These are phyloP conservation scores for Chiroxiphia lanceolata DNA, from an alignment of 2,797 vertebrate species.

Conservation along the genomic window DNA sequence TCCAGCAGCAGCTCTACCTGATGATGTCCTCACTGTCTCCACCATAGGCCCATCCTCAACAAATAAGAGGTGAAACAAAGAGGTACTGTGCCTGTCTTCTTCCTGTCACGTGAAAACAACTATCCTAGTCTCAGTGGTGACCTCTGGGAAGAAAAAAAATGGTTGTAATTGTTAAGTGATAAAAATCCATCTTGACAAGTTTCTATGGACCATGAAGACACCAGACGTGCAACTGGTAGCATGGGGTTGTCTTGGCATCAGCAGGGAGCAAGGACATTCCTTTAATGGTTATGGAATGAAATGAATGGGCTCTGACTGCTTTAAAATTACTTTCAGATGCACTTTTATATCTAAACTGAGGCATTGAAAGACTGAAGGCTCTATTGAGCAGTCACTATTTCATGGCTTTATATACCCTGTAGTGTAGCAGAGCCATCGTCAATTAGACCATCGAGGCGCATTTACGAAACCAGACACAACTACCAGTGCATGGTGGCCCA, in stretches of 20 bases:
- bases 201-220: neutral
- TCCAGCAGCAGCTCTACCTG: neutral
- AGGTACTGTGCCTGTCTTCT: neutral
- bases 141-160: neutral
- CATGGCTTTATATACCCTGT: neutral
- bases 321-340: neutral
- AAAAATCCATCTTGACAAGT: neutral
- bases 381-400: neutral
- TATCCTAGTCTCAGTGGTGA: neutral
- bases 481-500: neutral
- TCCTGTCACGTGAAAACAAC: neutral
- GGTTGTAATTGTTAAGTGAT: neutral
- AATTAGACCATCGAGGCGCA: neutral
- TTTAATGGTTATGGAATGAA: neutral
- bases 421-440: neutral
- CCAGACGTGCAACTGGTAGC: rapidly evolving
- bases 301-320: neutral
- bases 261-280: neutral
- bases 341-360: neutral
- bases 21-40: neutral
- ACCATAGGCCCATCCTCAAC: neutral
- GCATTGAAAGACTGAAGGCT: neutral
- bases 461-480: neutral
- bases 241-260: neutral
- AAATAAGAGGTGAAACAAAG: neutral